Conservation (phyloP, 2,888 invertebrate species). For the Phalera bucephala region DNA sequence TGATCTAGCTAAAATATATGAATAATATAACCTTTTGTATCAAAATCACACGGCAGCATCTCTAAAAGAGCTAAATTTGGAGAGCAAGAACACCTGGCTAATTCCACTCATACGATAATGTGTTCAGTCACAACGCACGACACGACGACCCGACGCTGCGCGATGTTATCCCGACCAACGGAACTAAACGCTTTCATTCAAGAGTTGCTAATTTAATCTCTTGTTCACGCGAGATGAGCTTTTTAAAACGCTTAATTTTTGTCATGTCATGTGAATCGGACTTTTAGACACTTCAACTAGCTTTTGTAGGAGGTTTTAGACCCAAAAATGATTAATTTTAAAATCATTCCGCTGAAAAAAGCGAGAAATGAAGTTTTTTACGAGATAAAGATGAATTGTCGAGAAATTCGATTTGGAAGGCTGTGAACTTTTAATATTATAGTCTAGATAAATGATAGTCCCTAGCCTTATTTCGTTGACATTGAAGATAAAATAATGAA, state of each 20-base stretch:
- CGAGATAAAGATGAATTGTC: too few relatives aligned
- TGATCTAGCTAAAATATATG: too few relatives aligned
- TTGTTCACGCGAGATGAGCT: slow-evolving; percentile 30
- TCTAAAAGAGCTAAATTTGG: too few relatives aligned
- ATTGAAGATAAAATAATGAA: too few relatives aligned
- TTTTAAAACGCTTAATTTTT: slow-evolving; percentile 32
- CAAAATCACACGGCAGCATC: too few relatives aligned
- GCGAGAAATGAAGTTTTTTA: background rate
- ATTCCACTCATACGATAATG: background rate
- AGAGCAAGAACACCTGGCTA: background rate
- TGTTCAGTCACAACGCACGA: too few relatives aligned
- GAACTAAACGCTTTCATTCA: slow-evolving; percentile 10
- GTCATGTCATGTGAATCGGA: slow-evolving; percentile 19
- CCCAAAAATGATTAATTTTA: background rate
- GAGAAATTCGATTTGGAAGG: too few relatives aligned
- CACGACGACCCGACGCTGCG: background rate
- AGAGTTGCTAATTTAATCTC: slow-evolving; percentile 33
- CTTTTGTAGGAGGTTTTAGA: background rate
- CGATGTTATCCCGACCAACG: slow-evolving; percentile 15
- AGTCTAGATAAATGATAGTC: too few relatives aligned
- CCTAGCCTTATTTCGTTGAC: too few relatives aligned
- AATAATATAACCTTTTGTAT: too few relatives aligned
- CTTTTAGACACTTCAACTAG: slow-evolving; percentile 11
- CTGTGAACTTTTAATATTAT: too few relatives aligned
- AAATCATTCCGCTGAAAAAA: background rate